Evolutionary conservation across 2,797 vertebrate genomes (phyloP).

Genomic region (Xerus rutilus): DNA sequence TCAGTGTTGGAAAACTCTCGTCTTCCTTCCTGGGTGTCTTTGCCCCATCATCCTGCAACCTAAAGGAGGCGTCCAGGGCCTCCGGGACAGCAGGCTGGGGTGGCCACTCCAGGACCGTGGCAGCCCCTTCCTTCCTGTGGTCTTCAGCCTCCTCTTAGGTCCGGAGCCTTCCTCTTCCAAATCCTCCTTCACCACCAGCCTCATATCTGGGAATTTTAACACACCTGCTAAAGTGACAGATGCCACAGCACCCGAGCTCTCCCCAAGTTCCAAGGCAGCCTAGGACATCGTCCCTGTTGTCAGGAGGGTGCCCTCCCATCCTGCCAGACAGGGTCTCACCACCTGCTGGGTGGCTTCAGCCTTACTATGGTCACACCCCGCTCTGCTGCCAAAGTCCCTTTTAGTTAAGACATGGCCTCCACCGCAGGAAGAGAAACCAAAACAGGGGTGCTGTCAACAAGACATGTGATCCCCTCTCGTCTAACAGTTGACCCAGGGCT

Average conservation of each 20-base stretch:
- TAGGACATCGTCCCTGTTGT: rapidly evolving
- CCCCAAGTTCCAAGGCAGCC: neutral
- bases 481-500: neutral
- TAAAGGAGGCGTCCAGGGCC: neutral
- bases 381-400: neutral
- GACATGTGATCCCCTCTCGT: neutral
- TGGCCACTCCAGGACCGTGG: neutral
- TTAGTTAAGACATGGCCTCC: neutral
- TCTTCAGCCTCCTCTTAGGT: neutral
- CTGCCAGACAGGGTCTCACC: too few species aligned
- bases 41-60: too few species aligned
- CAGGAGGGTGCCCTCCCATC: rapidly evolving
- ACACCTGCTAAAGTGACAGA: rapidly evolving
- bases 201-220: too few species aligned
- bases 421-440: neutral
- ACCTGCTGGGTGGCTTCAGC: neutral
- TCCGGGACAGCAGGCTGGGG: neutral
- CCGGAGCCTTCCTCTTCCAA: neutral
- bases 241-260: rapidly evolving
- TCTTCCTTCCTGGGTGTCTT: too few species aligned
- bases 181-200: neutral
- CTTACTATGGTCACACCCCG: rapidly evolving
- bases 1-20: neutral
- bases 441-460: neutral
- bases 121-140: rapidly evolving